Base-by-base conservation (phyloP, 1,140 invertebrate species). In the Capitella teleta region DNA sequence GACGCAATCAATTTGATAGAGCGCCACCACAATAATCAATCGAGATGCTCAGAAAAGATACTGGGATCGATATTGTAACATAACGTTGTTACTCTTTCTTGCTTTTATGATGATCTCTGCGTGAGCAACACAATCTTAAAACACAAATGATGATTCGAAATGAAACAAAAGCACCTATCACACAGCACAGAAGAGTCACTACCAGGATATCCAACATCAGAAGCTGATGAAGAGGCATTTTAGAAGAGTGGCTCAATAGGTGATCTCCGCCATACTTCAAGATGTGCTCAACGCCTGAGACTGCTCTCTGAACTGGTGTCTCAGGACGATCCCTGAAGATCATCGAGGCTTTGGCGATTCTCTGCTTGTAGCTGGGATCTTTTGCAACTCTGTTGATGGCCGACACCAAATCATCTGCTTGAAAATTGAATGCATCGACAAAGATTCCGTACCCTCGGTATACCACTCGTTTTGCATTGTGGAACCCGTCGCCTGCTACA, bases 221-320 rank as follows among this genome's bases (percentile, higher is more conserved):
- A 49, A 62, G 59, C 43, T 60, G 54, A 46, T 60, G 63, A 28
- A 51, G 49, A 1, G 57, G 53, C 54, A 63, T 53, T 30, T 55
- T 42, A 19, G 53, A 46, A 38, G 53, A 45, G 1, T 47, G 28
- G n/a, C n/a, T n/a, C n/a, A n/a, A n/a, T 8, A 57, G 56, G 21
- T 58, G 52, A n/a, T 52, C 48, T 14, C 57, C 42, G 14, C 50
- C 50, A 52, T 34, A 47, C 37, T 48, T 45, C 21, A 47, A 24
- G 21, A 52, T 30, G 32, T 52, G 42, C 10, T 52, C 40, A n/a
- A 52, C 40, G 42, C 50, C 45, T 18, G 45, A 52, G 26, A 30
- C 26, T 5, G 34, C 42, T 12, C 19, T 52, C 18, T 52, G 19
- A 2, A 24, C 16, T 3, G 50, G 24, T 25, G 42, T 52, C 21